Conservation (phyloP, 2,113 vertebrate genomes). For the Euleptes europaea region DNA sequence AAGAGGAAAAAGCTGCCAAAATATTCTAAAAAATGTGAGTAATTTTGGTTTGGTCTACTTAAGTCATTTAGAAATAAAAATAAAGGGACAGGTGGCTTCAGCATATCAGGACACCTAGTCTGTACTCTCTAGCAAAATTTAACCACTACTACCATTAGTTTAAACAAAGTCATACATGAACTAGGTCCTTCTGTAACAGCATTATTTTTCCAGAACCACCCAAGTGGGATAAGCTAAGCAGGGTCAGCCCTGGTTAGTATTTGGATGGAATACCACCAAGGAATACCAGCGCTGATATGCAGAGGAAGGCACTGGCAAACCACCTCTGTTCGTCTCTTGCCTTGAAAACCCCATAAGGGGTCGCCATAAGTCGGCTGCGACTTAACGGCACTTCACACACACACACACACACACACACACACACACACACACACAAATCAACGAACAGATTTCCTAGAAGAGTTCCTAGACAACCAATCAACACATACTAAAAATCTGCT, state of each 20-base stretch:
- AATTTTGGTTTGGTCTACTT: neutral
- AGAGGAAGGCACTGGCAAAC: too few species aligned
- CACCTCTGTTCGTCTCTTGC: too few species aligned
- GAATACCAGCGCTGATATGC: too few species aligned
- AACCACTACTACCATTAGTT: neutral
- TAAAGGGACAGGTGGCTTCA: neutral
- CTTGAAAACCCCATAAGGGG: too few species aligned
- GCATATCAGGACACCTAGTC: neutral
- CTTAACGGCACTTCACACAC: too few species aligned
- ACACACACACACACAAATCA: too few species aligned
- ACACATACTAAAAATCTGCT: neutral
- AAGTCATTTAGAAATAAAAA: neutral
- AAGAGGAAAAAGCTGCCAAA: neutral
- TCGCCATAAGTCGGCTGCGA: too few species aligned
- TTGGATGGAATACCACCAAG: too few species aligned
- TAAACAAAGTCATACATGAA: neutral
- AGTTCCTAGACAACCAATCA: conserved; percentile 5
- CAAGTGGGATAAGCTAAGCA: neutral
- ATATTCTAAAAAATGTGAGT: neutral
- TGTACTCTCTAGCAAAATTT: neutral
- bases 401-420: too few species aligned
- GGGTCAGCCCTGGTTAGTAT: too few species aligned
- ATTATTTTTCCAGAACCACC: conserved; percentile 3
- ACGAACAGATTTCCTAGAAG: neutral
- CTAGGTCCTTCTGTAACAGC: neutral